Evolutionary conservation across 2,888 invertebrate genomes (phyloP), one percentile per base, ranked within the genome.

Genomic region (Drosophila austrosaltans): DNA sequence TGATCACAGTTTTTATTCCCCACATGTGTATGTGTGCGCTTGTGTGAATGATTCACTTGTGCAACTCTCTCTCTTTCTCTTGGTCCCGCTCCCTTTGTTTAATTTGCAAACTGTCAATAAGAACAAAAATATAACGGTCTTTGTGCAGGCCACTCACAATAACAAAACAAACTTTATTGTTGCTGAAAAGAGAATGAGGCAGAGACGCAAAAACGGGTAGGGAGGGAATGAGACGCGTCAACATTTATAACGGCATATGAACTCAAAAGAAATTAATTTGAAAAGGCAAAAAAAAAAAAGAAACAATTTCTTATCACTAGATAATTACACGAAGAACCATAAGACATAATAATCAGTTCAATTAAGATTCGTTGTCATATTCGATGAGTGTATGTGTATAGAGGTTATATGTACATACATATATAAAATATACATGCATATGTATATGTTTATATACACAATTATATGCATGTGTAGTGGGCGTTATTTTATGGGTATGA

Each of bases 41-140:
- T 16, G 77, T 60, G 44, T 64, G 76, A 36, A 75, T 86, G 81
- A 86, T 74, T 82, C 86, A 88, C 69, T 74, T 64, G 39, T 63
- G 59, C 62, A 62, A 72, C 69, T 70, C 67, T 63, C 63, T 56
- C 63, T 56, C 56, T 57, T 10, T 3, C 57, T 79, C 60, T 28
- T 48, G 12, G 0, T 25, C 10, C 40, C 36, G 16, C 22, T 44
- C 36, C 60, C 63, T 74, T 86, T 80, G 77, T 83, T 69, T 63
- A 39, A 82, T 75, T 72, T 67, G 65, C 77, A 56, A 57, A 42
- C 69, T 66, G 57, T 69, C 69, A 81, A 79, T 72, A 65, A 61
- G 72, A 75, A 76, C 64, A 76, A 36, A 67, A 82, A 79, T 81
- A 83, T 69, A 75, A 75, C 69, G 75, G 69, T 57, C 78, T 68